These are phyloP conservation scores for Toxonevra muliebris DNA, from an alignment of 2,888 invertebrate genomes.

Conservation along the genomic window DNA sequence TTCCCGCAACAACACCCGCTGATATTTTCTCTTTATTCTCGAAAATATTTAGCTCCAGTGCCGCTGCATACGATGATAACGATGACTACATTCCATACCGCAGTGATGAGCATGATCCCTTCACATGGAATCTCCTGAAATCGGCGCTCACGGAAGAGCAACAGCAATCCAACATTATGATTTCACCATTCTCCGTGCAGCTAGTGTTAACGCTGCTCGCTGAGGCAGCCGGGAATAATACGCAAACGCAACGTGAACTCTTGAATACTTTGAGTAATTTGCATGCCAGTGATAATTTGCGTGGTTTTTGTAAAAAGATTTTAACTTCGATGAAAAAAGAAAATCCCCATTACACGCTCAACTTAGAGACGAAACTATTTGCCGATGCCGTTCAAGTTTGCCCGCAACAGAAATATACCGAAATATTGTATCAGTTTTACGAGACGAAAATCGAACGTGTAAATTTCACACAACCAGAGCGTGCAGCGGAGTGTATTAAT, in stretches of 20 bases:
- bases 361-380: conserved; percentile 55
- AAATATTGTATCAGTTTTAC: conserved; percentile 72
- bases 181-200: conserved; percentile 82
- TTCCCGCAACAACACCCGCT: background rate
- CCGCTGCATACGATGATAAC: background rate
- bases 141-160: conserved; percentile 52
- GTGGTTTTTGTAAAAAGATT: conserved; percentile 58
- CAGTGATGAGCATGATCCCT: conserved; percentile 66
- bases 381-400: conserved; percentile 61
- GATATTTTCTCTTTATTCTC: conserved; percentile 9
- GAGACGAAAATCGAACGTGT: conserved; percentile 72
- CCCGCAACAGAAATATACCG: conserved; percentile 71
- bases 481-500: conserved; percentile 75
- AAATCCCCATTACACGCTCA: conserved; percentile 51
- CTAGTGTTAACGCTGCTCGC: conserved; percentile 76
- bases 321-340: conserved; percentile 55
- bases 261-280: conserved; percentile 60
- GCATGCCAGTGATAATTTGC: conserved; percentile 45
- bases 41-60: background rate
- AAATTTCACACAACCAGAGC: conserved; percentile 71
- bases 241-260: conserved; percentile 53
- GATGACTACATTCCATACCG: conserved; percentile 22
- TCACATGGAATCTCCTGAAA: conserved; percentile 76
- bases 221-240: conserved; percentile 68
- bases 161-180: conserved; percentile 69